Percentiles rank a stretch among this genome's conserved stretches.
Conservation (phyloP, 1,140 invertebrate species). For the Coptotermes formosanus region DNA sequence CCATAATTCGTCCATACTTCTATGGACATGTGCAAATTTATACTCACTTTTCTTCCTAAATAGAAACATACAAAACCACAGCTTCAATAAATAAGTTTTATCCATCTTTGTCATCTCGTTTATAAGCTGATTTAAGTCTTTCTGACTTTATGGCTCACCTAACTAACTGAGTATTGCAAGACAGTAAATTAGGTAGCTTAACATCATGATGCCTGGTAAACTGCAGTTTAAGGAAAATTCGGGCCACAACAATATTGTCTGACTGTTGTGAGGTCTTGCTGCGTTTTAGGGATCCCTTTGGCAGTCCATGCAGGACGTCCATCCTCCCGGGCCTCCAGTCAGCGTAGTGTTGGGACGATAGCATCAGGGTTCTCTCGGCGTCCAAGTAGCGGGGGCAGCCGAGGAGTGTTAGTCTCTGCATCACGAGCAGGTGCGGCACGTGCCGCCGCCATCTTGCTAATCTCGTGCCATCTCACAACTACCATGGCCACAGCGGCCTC, state of each 20-base stretch:
- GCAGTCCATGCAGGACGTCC: constrained; percentile 56
- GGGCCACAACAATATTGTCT: not conserved
- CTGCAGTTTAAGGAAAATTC: not conserved
- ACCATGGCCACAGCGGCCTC: constrained; percentile 51
- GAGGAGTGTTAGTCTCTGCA: constrained; percentile 65
- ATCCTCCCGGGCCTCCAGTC: constrained; percentile 63
- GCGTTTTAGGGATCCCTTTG: constrained; percentile 57
- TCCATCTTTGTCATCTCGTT: no score
- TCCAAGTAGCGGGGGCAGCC: constrained; percentile 55
- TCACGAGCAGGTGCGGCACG: constrained; percentile 85
- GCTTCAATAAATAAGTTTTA: no score
- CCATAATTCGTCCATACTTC: no score
- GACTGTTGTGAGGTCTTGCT: not conserved
- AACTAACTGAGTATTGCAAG: no score
- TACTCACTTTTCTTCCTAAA: no score
- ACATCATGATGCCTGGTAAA: not conserved
- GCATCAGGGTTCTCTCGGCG: constrained; percentile 58
- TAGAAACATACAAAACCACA: no score
- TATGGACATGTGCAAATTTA: no score
- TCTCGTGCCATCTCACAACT: constrained; percentile 73
- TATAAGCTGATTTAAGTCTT: no score
- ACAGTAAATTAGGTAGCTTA: not conserved
- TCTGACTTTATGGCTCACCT: no score
- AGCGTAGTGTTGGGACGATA: constrained; percentile 54
- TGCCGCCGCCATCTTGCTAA: constrained; percentile 85